phyloP scores from a whole-genome alignment of 2,113 vertebrate species.

The Xenopus laevis region DNA sequence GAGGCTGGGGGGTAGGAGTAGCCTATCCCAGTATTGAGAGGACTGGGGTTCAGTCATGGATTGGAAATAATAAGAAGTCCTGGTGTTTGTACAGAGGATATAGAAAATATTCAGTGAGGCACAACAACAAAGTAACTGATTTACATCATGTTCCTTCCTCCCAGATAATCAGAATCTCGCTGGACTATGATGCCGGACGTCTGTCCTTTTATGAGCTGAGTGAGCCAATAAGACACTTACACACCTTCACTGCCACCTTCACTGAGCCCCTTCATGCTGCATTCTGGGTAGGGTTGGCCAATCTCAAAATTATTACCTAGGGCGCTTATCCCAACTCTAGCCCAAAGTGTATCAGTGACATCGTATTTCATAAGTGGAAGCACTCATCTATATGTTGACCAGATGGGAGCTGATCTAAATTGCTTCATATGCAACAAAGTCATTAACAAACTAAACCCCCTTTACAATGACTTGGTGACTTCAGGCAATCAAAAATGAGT shows the following conservation, averaged over 20 bases:
- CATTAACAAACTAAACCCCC: too few relatives aligned
- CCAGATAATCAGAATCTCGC: neutral
- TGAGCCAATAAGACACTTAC: constrained; percentile 6
- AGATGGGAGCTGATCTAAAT: too few relatives aligned
- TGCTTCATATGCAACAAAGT: too few relatives aligned
- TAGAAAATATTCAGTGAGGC: neutral
- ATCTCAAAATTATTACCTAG: too few relatives aligned
- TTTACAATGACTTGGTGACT: too few relatives aligned
- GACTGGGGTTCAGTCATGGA: neutral
- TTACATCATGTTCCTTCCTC: neutral
- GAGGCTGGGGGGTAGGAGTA: too few relatives aligned
- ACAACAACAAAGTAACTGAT: neutral
- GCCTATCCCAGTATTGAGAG: too few relatives aligned
- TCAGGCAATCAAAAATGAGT: too few relatives aligned
- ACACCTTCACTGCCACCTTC: constrained; percentile 12
- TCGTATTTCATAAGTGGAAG: too few relatives aligned
- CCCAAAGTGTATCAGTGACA: too few relatives aligned
- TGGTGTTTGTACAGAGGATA: neutral
- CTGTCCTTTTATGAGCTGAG: constrained; percentile 10
- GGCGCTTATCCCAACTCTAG: too few relatives aligned
- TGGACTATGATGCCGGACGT: constrained; percentile 2
- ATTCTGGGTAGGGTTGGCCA: neutral
- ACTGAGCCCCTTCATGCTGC: constrained; percentile 6
- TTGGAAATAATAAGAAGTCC: constrained; percentile 6
- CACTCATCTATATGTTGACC: too few relatives aligned